Evolutionary conservation across 2,888 invertebrate species (phyloP).

Genomic region (Drosophila incognita): DNA sequence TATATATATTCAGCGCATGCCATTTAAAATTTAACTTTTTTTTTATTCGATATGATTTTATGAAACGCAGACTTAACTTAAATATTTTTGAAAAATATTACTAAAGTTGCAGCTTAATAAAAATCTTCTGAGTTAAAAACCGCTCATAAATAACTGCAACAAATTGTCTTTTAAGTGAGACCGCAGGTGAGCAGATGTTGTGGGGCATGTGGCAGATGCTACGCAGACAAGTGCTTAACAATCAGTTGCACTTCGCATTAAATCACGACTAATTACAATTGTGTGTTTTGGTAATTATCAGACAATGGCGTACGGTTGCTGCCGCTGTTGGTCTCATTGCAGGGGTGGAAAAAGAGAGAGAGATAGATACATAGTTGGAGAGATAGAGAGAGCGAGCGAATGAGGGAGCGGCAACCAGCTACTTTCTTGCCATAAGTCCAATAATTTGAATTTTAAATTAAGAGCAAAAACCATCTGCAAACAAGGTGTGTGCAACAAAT

Average conservation of each 20-base stretch:
- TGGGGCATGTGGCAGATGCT: background rate
- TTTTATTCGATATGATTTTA: background rate
- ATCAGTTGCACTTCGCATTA: constrained; percentile 50
- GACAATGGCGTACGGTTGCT: constrained; percentile 21
- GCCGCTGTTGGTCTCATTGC: background rate
- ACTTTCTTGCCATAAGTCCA: constrained; percentile 16
- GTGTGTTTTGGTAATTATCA: constrained; percentile 60
- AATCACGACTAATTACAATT: constrained; percentile 63
- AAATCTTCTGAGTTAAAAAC: background rate
- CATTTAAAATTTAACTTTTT: background rate
- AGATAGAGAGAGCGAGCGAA: background rate
- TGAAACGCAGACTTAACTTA: background rate
- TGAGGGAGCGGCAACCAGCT: constrained; percentile 11
- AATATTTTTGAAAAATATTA: background rate
- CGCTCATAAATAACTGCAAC: background rate
- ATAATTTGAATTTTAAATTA: constrained; percentile 65
- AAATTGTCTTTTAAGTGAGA: background rate
- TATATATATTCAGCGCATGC: background rate
- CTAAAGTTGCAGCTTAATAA: background rate
- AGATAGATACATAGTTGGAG: background rate
- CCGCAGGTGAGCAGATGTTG: background rate
- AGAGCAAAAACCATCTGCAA: constrained; percentile 30
- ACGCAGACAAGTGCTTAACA: constrained; percentile 17
- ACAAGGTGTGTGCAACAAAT: constrained; percentile 12
- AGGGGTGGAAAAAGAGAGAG: background rate